Base-by-base conservation (phyloP, 1,140 invertebrate genomes). In the Drosophila parabipectinata region DNA sequence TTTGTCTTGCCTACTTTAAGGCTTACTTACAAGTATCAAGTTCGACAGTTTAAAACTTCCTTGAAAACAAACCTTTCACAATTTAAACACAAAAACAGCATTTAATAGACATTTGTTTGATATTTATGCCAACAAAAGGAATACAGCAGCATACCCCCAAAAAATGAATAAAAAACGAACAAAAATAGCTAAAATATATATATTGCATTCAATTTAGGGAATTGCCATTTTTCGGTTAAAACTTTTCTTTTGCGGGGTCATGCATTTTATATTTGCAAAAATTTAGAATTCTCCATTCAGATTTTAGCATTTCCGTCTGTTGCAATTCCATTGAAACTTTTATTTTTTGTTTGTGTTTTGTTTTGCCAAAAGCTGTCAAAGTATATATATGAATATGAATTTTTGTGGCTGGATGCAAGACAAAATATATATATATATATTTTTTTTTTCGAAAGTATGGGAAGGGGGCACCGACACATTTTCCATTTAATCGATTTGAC, bases 401-500 rank as follows among this genome's bases (percentile, higher is more conserved):
- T 24, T 47, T 47, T 10, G 1, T 5, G 4, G 15, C n/a, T 9
- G 32, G 32, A 32, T 30, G 28, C 21, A 21, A 21, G 21, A 21
- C 21, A 21, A 21, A 21, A 21, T 21, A 21, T 28, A 28, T 28
- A 28, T 28, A 28, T 7, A 7, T 28, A 28, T 28, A 10, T 32
- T 10, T 8, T 2, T 10, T 32, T 32, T 10, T 10, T 8, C 0
- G 0, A n/a, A 9, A 12, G 0, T 4, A 37, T 37, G n/a, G 39
- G 14, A 3, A 6, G 28, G 28, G 7, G 26, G 7, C 3, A 21
- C 21, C 7, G 34, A 34, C 15, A 45, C 26, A 7, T 28, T 32
- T 61, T 50, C n/a, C 26, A 30, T 60, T 60, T 34, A 50, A 66
- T 30, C 21, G 44, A 24, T 48, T 66, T 60, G 45, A 66, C 56